Evolutionary conservation across 2,888 invertebrate species (phyloP).

Genomic region (Oscheius myriophilus): DNA sequence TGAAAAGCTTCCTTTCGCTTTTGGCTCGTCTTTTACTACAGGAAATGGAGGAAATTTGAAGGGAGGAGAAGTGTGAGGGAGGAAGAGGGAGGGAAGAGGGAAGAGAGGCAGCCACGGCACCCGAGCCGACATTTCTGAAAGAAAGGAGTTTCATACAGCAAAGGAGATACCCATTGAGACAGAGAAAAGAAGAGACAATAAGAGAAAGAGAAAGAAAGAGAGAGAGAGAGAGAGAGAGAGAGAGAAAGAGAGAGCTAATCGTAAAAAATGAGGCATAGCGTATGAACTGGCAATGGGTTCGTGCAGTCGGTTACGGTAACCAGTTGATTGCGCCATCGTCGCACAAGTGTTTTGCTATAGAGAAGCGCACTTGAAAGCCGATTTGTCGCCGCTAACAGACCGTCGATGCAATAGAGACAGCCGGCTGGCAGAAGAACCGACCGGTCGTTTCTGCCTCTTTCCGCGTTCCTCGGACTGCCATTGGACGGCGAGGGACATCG

Average conservation of each 20-base stretch:
- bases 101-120: constrained; percentile 32
- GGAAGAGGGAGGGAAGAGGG: constrained; percentile 25
- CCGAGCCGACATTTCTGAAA: constrained; percentile 23
- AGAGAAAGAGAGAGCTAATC: not conserved
- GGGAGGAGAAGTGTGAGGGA: constrained; percentile 8
- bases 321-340: constrained; percentile 25
- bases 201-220: not conserved
- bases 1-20: constrained; percentile 13
- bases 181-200: not conserved
- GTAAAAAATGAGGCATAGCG: too few species aligned
- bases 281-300: not conserved
- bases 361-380: constrained; percentile 24
- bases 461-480: constrained; percentile 9
- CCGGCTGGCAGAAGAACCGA: constrained; percentile 4
- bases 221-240: constrained; percentile 1
- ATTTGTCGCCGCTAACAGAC: constrained; percentile 22
- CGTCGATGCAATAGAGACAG: constrained; percentile 4
- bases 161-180: not conserved
- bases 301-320: constrained; percentile 18
- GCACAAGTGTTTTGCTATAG: constrained; percentile 26
- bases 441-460: constrained; percentile 13
- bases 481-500: constrained; percentile 11
- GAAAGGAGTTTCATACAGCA: not conserved
- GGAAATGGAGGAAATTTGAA: constrained; percentile 6
- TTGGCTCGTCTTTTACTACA: not conserved